phyloP scores from a whole-genome alignment of 2,797 vertebrate species.

The Halcyon leucocephala region DNA sequence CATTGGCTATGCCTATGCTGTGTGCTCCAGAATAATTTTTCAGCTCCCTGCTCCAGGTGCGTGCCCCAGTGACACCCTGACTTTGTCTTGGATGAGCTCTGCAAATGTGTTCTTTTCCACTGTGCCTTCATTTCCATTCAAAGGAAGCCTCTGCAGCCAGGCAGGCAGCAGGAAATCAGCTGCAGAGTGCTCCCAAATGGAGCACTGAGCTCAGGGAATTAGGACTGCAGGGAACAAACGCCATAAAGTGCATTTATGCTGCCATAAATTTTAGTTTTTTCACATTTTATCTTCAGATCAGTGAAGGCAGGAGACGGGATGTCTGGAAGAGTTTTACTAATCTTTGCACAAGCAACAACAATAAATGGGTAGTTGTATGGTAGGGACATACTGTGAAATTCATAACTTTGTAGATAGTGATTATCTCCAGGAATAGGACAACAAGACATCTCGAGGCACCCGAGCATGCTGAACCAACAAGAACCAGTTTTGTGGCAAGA shows the following conservation, averaged over 20 bases:
- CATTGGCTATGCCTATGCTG: background rate
- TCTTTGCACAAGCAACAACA: too few relatives aligned
- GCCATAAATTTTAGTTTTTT: background rate
- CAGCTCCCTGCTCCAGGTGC: background rate
- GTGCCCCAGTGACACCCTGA: background rate
- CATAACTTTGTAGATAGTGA: too few relatives aligned
- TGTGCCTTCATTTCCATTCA: background rate
- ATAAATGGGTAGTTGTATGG: too few relatives aligned
- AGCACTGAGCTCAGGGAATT: background rate
- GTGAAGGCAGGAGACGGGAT: background rate
- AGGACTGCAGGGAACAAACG: background rate
- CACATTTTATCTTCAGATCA: background rate
- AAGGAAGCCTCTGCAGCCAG: background rate
- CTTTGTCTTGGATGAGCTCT: background rate
- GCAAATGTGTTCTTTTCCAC: background rate
- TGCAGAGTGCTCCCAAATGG: background rate
- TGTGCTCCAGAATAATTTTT: background rate
- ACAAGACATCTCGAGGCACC: too few relatives aligned
- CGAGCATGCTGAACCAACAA: too few relatives aligned
- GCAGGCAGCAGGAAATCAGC: background rate
- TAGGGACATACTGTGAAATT: too few relatives aligned
- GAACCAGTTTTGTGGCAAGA: too few relatives aligned
- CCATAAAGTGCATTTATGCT: background rate
- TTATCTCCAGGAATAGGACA: too few relatives aligned
- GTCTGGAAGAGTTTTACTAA: too few relatives aligned